phyloP scores from a whole-genome alignment of 1,140 invertebrate genomes.

The Frieseomelitta varia region DNA sequence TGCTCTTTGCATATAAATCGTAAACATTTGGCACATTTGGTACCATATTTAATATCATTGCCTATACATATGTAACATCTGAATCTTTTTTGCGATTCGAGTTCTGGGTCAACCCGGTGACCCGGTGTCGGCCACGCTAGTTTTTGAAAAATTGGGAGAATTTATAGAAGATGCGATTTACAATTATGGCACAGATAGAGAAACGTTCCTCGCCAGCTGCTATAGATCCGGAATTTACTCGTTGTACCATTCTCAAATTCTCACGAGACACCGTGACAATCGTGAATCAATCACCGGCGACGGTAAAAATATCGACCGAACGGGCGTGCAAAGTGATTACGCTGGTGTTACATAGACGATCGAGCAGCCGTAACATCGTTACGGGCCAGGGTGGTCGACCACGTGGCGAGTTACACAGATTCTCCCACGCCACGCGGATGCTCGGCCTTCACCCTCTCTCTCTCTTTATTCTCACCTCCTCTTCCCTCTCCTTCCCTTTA shows the following conservation, averaged over 20 bases:
- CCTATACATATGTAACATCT: no score
- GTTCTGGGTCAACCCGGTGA: no score
- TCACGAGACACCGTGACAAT: neutral
- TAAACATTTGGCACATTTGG: no score
- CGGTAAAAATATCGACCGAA: slow-evolving; percentile 18
- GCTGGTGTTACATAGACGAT: slow-evolving; percentile 20
- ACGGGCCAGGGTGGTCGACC: slow-evolving; percentile 4
- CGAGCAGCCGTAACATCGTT: slow-evolving; percentile 32
- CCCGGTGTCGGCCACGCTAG: no score
- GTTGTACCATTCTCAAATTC: neutral
- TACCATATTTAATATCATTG: no score
- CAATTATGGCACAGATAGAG: no score
- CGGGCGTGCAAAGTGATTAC: slow-evolving; percentile 12
- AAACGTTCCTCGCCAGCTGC: no score
- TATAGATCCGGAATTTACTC: neutral
- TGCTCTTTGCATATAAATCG: no score
- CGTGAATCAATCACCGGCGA: neutral
- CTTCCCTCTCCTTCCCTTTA: slow-evolving; percentile 22
- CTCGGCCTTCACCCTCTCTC: slow-evolving; percentile 33
- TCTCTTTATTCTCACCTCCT: slow-evolving; percentile 17
- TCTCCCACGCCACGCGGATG: slow-evolving; percentile 30
- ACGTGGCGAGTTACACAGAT: slow-evolving; percentile 27
- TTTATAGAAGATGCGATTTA: no score
- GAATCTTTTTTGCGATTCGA: no score
- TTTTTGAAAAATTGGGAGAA: no score